Percentiles rank a stretch among this genome's conserved stretches.
These are phyloP conservation scores for Zelostemma sp. DNA, from an alignment of 1,140 invertebrate species.

Conservation along the genomic window DNA sequence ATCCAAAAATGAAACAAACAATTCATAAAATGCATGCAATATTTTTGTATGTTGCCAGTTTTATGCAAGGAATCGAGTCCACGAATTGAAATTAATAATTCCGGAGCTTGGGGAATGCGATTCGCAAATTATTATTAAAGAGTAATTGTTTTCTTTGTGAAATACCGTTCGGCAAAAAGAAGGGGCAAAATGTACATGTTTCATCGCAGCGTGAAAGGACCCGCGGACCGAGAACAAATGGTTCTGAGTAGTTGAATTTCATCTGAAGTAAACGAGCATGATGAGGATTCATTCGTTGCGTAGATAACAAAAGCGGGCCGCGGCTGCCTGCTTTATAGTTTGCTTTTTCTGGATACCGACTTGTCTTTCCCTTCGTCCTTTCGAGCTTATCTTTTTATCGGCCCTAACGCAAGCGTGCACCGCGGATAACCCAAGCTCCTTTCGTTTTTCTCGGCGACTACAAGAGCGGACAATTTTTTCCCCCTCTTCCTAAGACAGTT, in stretches of 20 bases:
- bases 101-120: slow-evolving; percentile 20
- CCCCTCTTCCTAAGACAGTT: slow-evolving; percentile 58
- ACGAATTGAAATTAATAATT: background rate
- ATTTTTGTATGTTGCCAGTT: too few relatives aligned
- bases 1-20: too few relatives aligned
- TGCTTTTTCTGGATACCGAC: slow-evolving; percentile 44
- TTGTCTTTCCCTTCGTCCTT: slow-evolving; percentile 33
- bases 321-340: slow-evolving; percentile 42
- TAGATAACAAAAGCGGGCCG: slow-evolving; percentile 41
- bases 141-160: slow-evolving; percentile 12
- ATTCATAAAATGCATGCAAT: too few relatives aligned
- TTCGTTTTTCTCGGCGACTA: slow-evolving; percentile 45
- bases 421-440: slow-evolving; percentile 49
- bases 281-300: slow-evolving; percentile 42
- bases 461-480: slow-evolving; percentile 61
- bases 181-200: slow-evolving; percentile 9
- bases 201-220: slow-evolving; percentile 3
- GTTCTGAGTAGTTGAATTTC: slow-evolving; percentile 38
- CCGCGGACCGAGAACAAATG: slow-evolving; percentile 22
- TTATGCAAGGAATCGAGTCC: too few relatives aligned
- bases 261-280: slow-evolving; percentile 41
- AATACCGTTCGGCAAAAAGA: slow-evolving; percentile 19
- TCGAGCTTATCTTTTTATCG: slow-evolving; percentile 27
- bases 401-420: slow-evolving; percentile 22
- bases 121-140: slow-evolving; percentile 26